Percentiles rank a stretch among this genome's conserved stretches.
These are phyloP conservation scores for Glyptemys insculpta DNA, from an alignment of 2,797 vertebrate genomes.

Conservation along the genomic window DNA sequence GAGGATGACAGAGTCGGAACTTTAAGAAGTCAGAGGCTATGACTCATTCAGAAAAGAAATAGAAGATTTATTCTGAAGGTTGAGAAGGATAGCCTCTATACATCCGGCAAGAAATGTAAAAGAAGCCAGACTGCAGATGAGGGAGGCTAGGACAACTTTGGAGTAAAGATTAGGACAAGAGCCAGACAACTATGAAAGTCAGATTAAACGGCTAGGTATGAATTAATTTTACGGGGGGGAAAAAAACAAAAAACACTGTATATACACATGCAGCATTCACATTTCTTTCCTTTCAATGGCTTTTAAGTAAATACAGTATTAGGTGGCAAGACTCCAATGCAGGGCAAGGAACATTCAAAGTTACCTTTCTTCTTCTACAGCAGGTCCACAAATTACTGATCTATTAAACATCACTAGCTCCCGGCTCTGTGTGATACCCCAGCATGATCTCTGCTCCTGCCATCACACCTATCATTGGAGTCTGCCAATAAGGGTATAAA, in stretches of 20 bases:
- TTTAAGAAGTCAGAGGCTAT: slow-evolving; percentile 19
- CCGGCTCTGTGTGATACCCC: neutral
- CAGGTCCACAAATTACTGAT: neutral
- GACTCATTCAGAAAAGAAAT: slow-evolving; percentile 61
- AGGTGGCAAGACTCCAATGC: neutral
- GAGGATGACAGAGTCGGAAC: slow-evolving; percentile 33
- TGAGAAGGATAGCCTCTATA: neutral
- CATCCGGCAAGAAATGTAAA: slow-evolving; percentile 35
- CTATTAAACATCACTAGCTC: neutral
- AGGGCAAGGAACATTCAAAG: neutral
- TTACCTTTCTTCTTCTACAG: neutral
- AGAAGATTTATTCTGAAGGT: neutral
- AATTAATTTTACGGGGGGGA: neutral
- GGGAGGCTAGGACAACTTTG: neutral
- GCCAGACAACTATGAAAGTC: neutral
- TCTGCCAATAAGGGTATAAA: neutral
- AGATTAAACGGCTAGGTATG: neutral
- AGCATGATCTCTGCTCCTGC: neutral
- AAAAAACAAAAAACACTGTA: neutral
- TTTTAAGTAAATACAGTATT: neutral
- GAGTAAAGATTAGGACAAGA: neutral
- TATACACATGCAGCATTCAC: neutral
- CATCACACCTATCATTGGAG: neutral
- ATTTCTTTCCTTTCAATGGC: neutral
- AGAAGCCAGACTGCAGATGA: neutral